A percentile compares a stretch with the other conserved stretches of the same genome.
Evolutionary conservation across 2,113 vertebrate species (phyloP).

Genomic region (Nothoprocta perdicaria): DNA sequence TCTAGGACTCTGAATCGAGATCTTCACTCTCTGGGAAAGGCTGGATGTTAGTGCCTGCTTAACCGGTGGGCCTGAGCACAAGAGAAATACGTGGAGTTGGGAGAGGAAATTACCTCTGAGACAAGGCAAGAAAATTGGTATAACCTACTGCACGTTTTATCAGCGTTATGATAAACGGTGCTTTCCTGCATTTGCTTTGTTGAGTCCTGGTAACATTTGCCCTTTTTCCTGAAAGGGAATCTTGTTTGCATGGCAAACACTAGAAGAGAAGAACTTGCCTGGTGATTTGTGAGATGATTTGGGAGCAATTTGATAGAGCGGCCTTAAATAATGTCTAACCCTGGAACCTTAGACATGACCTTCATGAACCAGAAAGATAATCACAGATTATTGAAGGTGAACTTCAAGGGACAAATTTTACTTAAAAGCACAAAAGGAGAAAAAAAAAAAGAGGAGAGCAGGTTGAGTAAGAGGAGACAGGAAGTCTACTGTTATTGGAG

Average conservation of each 20-base stretch:
- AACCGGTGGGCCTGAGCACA: not conserved
- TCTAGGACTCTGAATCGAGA: not conserved
- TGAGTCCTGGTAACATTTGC: slow-evolving; percentile 49
- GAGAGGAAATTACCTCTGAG: not conserved
- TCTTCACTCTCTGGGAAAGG: not conserved
- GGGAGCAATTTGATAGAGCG: not conserved
- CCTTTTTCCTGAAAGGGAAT: slow-evolving; percentile 43
- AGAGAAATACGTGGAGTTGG: not conserved
- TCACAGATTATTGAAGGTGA: not conserved
- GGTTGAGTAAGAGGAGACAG: not conserved
- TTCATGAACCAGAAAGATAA: not conserved
- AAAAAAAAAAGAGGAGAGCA: not conserved
- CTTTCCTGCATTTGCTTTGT: slow-evolving; percentile 20
- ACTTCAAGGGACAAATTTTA: not conserved
- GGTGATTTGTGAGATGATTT: slow-evolving; percentile 20
- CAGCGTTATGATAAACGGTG: not conserved
- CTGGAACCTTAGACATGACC: not conserved
- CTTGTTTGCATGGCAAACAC: slow-evolving; percentile 34
- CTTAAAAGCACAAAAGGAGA: not conserved
- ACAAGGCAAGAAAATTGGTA: not conserved
- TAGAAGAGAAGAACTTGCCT: not conserved
- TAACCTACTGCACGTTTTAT: slow-evolving; percentile 20
- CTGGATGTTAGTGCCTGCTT: not conserved
- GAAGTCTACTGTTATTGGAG: not conserved
- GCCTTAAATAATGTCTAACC: not conserved